These are phyloP conservation scores for Saccopteryx leptura DNA, from an alignment of 2,113 vertebrate species.

Conservation along the genomic window DNA sequence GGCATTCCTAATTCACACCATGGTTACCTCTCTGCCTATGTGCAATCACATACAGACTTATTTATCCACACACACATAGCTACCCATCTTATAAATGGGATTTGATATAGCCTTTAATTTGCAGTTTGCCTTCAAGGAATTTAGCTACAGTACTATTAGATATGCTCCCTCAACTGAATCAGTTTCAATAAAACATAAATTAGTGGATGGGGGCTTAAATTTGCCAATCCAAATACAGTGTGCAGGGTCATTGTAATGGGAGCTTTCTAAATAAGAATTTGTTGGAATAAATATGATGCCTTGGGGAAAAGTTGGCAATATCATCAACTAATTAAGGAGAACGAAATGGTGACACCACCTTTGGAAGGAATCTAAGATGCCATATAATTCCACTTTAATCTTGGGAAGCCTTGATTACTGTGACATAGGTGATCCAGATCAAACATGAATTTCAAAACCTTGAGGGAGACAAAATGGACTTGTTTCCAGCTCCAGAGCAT, in stretches of 20 bases:
- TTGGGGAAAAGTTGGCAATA: slow-evolving; percentile 72
- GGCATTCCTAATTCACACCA: background rate
- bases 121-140: slow-evolving; percentile 62
- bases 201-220: slow-evolving; percentile 70
- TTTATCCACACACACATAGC: background rate
- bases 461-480: slow-evolving; percentile 22
- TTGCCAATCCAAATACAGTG: slow-evolving; percentile 77
- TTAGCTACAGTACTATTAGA: slow-evolving; percentile 48
- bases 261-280: slow-evolving; percentile 76
- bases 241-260: slow-evolving; percentile 66
- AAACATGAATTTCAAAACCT: slow-evolving; percentile 72
- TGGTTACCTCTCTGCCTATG: background rate
- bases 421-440: slow-evolving; percentile 75
- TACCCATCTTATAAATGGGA: slow-evolving; percentile 30
- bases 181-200: slow-evolving; percentile 69
- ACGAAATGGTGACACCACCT: slow-evolving; percentile 72
- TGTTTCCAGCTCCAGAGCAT: background rate
- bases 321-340: slow-evolving; percentile 78
- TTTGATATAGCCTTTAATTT: slow-evolving; percentile 56
- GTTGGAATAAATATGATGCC: slow-evolving; percentile 76
- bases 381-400: slow-evolving; percentile 69
- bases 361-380: slow-evolving; percentile 81
- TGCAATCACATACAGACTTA: background rate
- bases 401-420: slow-evolving; percentile 71
- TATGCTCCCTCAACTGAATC: slow-evolving; percentile 37